Percentiles rank a stretch among this genome's conserved stretches.
Evolutionary conservation across 2,113 vertebrate genomes (phyloP).

Genomic region (Hippoglossus stenolepis): DNA sequence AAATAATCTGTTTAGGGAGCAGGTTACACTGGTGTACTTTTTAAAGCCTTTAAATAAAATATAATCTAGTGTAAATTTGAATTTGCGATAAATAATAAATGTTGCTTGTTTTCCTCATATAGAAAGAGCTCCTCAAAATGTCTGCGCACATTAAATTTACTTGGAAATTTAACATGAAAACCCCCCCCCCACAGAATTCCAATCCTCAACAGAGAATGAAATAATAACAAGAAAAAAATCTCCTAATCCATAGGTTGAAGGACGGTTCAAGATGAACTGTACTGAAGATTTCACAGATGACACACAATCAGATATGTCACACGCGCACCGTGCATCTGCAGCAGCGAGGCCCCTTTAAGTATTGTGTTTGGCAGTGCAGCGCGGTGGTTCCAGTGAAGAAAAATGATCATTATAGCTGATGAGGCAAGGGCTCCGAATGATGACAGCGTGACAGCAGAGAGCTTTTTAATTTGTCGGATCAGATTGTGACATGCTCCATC

Average conservation of each 20-base stretch:
- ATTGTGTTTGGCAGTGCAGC: conserved; percentile 70
- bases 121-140: conserved; percentile 3
- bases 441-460: conserved; percentile 85
- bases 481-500: conserved; percentile 85
- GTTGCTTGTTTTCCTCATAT: conserved; percentile 16
- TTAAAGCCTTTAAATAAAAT: conserved; percentile 45
- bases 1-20: conserved; percentile 23
- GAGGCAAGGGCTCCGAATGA: conserved; percentile 68
- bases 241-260: conserved; percentile 11
- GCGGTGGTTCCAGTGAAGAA: conserved; percentile 61
- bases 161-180: conserved; percentile 4
- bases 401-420: conserved; percentile 86
- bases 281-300: conserved; percentile 46
- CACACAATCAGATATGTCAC: conserved; percentile 50
- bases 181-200: background rate
- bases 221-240: background rate
- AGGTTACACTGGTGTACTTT: conserved; percentile 21
- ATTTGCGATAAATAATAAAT: conserved; percentile 40
- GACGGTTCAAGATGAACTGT: conserved; percentile 37
- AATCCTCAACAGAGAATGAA: background rate
- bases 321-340: conserved; percentile 7
- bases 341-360: conserved; percentile 57
- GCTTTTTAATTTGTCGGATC: conserved; percentile 88
- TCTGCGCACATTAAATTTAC: background rate
- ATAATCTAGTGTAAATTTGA: conserved; percentile 34